These are phyloP conservation scores for Stramonita haemastoma DNA, from an alignment of 2,888 invertebrate genomes.

Conservation along the genomic window DNA sequence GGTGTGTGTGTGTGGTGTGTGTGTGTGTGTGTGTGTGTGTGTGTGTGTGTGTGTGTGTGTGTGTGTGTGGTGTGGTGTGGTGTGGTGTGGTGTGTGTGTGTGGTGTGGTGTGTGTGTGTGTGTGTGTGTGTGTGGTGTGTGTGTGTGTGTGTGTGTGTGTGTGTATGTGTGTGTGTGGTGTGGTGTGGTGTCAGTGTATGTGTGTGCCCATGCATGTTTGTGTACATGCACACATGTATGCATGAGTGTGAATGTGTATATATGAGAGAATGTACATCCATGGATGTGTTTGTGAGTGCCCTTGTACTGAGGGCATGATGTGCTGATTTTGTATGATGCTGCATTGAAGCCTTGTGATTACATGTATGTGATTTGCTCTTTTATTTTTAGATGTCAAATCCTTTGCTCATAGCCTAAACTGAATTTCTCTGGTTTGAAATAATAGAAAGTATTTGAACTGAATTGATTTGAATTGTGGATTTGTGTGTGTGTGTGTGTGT, in stretches of 20 bases:
- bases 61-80: not conserved
- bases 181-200: not conserved
- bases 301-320: too few relatives aligned
- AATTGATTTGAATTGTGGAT: too few relatives aligned
- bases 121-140: not conserved
- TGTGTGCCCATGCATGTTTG: not conserved
- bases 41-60: not conserved
- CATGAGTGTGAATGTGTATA: not conserved
- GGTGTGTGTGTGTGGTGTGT: not conserved
- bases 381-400: too few relatives aligned
- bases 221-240: not conserved
- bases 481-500: not conserved
- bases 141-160: not conserved
- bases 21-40: not conserved
- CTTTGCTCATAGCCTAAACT: too few relatives aligned
- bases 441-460: too few relatives aligned
- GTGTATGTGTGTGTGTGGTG: not conserved
- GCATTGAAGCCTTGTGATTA: too few relatives aligned
- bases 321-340: too few relatives aligned
- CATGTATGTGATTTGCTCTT: too few relatives aligned
- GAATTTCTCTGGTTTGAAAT: too few relatives aligned
- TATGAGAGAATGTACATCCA: too few relatives aligned
- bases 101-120: not conserved
- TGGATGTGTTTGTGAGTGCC: too few relatives aligned
- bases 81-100: not conserved